phyloP scores from a whole-genome alignment of 2,888 invertebrate genomes.

The Archips xylosteana region DNA sequence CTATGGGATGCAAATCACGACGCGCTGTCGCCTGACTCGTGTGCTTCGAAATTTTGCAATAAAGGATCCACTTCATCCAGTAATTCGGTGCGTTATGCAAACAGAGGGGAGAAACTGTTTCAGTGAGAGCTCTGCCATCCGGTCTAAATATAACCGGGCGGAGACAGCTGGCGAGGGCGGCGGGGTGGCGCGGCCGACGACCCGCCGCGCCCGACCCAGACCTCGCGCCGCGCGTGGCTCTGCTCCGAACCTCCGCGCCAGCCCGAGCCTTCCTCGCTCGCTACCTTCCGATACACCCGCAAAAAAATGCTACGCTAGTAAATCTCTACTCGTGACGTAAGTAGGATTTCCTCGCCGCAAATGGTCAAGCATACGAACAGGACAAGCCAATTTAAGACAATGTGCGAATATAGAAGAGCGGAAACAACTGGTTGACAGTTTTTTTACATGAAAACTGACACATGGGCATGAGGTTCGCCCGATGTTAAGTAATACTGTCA shows the following conservation, averaged over 20 bases:
- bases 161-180: constrained; percentile 67
- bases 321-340: constrained; percentile 38
- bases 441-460: too few species aligned
- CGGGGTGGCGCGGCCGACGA: constrained; percentile 65
- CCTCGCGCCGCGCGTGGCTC: constrained; percentile 62
- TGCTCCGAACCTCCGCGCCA: constrained; percentile 57
- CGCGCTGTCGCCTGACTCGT: constrained; percentile 41
- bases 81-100: constrained; percentile 68
- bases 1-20: constrained; percentile 7
- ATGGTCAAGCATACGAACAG: constrained; percentile 49
- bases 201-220: constrained; percentile 70
- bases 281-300: background rate
- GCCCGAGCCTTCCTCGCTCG: background rate
- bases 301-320: constrained; percentile 18
- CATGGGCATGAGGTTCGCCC: too few species aligned
- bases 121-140: constrained; percentile 75
- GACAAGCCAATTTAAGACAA: constrained; percentile 65
- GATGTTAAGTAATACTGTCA: too few species aligned
- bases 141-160: constrained; percentile 78
- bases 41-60: constrained; percentile 52
- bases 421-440: constrained; percentile 18
- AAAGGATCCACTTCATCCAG: constrained; percentile 59
- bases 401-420: constrained; percentile 47
- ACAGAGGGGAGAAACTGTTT: constrained; percentile 77
- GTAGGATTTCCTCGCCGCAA: constrained; percentile 48